Evolutionary conservation across 2,113 vertebrate species (phyloP).

Genomic region (Petromus typicus): DNA sequence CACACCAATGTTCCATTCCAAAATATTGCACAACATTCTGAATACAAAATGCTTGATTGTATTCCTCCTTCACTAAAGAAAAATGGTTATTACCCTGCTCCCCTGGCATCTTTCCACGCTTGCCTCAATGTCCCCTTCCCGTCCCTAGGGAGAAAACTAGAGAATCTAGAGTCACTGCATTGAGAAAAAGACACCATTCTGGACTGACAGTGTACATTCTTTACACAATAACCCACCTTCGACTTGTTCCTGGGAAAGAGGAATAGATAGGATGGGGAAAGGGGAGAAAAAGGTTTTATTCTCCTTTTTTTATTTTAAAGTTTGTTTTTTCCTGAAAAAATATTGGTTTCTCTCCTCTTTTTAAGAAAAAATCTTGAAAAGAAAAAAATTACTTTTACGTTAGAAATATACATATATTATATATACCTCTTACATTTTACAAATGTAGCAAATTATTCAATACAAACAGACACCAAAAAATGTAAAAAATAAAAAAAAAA

Average conservation of each 20-base stretch:
- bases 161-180: constrained; percentile 52
- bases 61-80: constrained; percentile 89
- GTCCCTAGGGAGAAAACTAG: not conserved
- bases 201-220: constrained; percentile 75
- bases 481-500: constrained; percentile 89
- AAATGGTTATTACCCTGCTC: constrained; percentile 70
- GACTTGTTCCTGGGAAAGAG: constrained; percentile 74
- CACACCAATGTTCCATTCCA: constrained; percentile 89
- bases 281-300: constrained; percentile 83
- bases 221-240: constrained; percentile 75
- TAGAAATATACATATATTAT: constrained; percentile 94
- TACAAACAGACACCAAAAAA: constrained; percentile 90
- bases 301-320: constrained; percentile 87
- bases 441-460: constrained; percentile 93
- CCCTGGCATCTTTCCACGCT: constrained; percentile 53
- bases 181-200: constrained; percentile 76
- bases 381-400: constrained; percentile 90
- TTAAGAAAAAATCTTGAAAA: constrained; percentile 91
- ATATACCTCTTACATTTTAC: constrained; percentile 93
- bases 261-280: constrained; percentile 72
- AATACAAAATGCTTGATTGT: constrained; percentile 91
- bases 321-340: constrained; percentile 91
- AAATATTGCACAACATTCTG: constrained; percentile 94
- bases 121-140: constrained; percentile 78
- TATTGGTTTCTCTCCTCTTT: constrained; percentile 88